Base-by-base conservation (phyloP, 2,797 vertebrate genomes). In the Euphonia xanthogaster region DNA sequence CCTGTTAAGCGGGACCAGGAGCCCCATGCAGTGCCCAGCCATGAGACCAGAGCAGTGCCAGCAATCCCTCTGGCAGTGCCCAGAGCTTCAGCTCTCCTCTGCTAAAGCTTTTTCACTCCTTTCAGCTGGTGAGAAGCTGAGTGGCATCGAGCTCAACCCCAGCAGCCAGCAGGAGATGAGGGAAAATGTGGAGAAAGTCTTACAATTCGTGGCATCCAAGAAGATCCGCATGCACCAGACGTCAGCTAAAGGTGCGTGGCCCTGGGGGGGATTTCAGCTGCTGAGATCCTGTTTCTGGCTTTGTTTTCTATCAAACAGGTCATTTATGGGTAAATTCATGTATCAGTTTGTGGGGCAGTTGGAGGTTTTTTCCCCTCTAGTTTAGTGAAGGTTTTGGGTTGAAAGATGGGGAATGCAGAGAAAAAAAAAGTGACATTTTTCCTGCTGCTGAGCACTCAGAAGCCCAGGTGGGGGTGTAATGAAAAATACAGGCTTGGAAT, bases 161-260 rank as follows among this genome's bases (percentile, higher is more conserved):
- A 97, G 95, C 79, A 98, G 98, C 98, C 98, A 98, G 94, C 99
- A 99, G 93, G 98, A 99, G 88, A 99, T 98, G 98, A 98, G 97
- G 94, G 98, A 98, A 86, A 99, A 99, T 47, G 99, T 99, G 96
- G 99, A 99, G 89, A 98, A 98, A 96, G 99, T 99, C 45, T 94
- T 99, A 15, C 98, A 98, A 90, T 99, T 99, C 11, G 98, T 99
- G 96, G 98, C 99, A 37, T 99, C 99, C 22, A 99, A 98, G 94
- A 98, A 98, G 95, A 99, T 99, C 94, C 99, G 99, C 28, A 99
- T 99, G 99, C 99, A 99, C 67, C 99, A 99, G 97, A 99, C 99
- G 2, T 99, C 99, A 8, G 98, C 99, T 35, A 98, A 98, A 98
- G 99, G 99, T 99, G 47, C 35, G 60, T 45, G 23, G 30, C 28